phyloP scores from a whole-genome alignment of 2,797 vertebrate species.

The Diplodus sargus region DNA sequence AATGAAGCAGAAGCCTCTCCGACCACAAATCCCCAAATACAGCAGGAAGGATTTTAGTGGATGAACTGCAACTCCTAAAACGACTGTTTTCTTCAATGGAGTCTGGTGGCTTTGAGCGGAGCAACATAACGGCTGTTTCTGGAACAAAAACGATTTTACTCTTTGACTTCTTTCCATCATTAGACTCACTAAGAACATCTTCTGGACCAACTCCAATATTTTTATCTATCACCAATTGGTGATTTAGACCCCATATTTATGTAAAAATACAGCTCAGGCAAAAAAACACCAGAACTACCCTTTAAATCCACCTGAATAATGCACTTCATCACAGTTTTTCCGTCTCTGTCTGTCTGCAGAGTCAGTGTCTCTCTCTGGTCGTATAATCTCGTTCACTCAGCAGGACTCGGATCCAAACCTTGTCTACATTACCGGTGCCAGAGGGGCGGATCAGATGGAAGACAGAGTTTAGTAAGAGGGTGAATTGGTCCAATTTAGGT shows the following conservation, averaged over 20 bases:
- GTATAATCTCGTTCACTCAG: conserved; percentile 29
- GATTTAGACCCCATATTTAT: too few relatives aligned
- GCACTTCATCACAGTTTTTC: background rate
- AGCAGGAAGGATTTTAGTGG: background rate
- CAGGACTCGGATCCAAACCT: conserved; percentile 49
- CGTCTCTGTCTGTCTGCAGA: background rate
- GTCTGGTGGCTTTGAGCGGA: too few relatives aligned
- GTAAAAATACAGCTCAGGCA: too few relatives aligned
- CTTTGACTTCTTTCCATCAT: too few relatives aligned
- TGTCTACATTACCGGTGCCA: conserved; percentile 74
- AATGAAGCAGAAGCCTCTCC: background rate
- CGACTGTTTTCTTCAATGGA: too few relatives aligned
- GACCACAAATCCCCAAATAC: background rate
- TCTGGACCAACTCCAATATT: too few relatives aligned
- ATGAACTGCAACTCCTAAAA: too few relatives aligned
- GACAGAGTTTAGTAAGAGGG: conserved; percentile 51
- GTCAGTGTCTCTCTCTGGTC: background rate
- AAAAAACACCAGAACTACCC: too few relatives aligned
- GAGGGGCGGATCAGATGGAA: conserved; percentile 81
- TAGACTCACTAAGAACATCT: too few relatives aligned
- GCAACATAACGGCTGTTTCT: too few relatives aligned
- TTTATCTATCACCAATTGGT: too few relatives aligned
- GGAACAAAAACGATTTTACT: too few relatives aligned
- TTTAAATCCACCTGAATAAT: background rate
- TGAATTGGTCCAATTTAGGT: conserved; percentile 85